phyloP scores from a whole-genome alignment of 2,797 vertebrate genomes.

The Cirrhinus mrigala region DNA sequence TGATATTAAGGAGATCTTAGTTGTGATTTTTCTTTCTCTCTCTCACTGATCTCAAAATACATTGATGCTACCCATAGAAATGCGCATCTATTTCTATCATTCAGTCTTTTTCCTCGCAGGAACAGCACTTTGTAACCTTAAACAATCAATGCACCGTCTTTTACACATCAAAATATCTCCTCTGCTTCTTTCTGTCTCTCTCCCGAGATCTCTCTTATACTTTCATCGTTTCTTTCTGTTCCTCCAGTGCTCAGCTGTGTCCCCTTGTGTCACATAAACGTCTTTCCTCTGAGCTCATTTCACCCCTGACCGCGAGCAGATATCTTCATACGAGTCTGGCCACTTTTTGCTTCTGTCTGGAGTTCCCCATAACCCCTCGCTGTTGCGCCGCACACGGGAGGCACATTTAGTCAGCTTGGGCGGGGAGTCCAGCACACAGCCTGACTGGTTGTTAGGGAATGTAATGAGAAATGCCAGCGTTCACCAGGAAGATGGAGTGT shows the following conservation, averaged over 20 bases:
- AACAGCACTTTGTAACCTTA: neutral
- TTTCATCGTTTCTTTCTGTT: constrained; percentile 3
- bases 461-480: constrained; percentile 19
- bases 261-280: constrained; percentile 1
- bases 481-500: constrained; percentile 21
- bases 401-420: neutral
- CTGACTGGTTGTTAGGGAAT: constrained; percentile 15
- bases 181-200: constrained; percentile 5
- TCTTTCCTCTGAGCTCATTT: constrained; percentile 60
- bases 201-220: neutral
- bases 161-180: neutral
- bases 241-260: constrained; percentile 6
- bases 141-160: neutral
- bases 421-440: neutral
- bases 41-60: neutral
- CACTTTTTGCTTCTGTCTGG: neutral
- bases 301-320: constrained; percentile 61
- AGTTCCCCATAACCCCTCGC: neutral
- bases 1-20: neutral
- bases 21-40: neutral
- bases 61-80: neutral
- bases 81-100: neutral
- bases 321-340: neutral
- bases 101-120: neutral
- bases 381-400: neutral